Evolutionary conservation across 2,113 vertebrate species (phyloP).

Genomic region (Neofelis nebulosa): DNA sequence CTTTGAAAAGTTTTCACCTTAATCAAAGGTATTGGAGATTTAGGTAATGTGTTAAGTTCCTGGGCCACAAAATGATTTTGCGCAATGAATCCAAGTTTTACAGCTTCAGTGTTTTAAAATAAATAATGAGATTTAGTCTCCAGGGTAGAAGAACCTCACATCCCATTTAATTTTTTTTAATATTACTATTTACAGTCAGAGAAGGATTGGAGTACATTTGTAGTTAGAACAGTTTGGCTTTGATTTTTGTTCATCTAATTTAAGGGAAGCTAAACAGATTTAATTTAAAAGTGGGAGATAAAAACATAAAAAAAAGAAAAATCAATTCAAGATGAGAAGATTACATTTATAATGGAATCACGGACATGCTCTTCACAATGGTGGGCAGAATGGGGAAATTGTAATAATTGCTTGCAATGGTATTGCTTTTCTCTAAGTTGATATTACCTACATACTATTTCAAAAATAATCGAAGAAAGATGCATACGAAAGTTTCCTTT

Average conservation of each 20-base stretch:
- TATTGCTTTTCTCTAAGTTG: slow-evolving; percentile 27
- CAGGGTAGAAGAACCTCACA: not conserved
- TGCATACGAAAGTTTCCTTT: not conserved
- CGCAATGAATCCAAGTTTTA: not conserved
- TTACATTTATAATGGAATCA: slow-evolving; percentile 8
- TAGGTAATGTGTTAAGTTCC: slow-evolving; percentile 9
- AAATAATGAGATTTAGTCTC: slow-evolving; percentile 49
- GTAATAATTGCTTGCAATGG: slow-evolving; percentile 25
- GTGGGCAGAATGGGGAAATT: not conserved
- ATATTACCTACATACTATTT: slow-evolving; percentile 33
- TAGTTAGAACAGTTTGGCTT: slow-evolving; percentile 38
- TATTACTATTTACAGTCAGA: slow-evolving; percentile 40
- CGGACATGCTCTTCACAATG: not conserved
- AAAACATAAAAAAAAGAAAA: slow-evolving; percentile 62
- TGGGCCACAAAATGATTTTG: slow-evolving; percentile 38
- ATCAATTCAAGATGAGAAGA: slow-evolving; percentile 57
- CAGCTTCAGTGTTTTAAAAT: slow-evolving; percentile 26
- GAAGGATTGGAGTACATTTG: slow-evolving; percentile 25
- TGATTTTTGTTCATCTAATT: slow-evolving; percentile 59
- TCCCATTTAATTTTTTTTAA: not conserved
- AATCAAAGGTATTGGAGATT: slow-evolving; percentile 38
- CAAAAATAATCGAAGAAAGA: not conserved
- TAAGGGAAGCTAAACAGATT: slow-evolving; percentile 59
- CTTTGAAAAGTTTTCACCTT: slow-evolving; percentile 24
- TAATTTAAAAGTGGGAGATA: slow-evolving; percentile 65